Conservation (phyloP, 37 sponge, comb jelly and placozoan genomes). For the Crambe crambe region DNA sequence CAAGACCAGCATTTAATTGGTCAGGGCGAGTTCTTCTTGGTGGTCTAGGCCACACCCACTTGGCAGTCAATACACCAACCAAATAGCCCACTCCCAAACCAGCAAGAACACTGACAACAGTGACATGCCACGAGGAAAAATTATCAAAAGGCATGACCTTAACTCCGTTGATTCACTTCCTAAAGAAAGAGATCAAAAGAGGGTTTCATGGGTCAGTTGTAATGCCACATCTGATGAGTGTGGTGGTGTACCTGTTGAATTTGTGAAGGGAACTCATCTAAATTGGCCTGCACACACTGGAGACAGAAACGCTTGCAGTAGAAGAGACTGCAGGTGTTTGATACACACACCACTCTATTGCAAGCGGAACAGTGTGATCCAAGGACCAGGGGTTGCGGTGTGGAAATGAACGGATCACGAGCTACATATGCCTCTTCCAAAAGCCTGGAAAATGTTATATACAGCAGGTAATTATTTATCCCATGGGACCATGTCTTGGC, state of each 20-base stretch:
- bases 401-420: conserved; percentile 67
- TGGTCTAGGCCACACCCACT: conserved; percentile 19
- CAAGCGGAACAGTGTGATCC: conserved; percentile 70
- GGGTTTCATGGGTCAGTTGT: too few species aligned
- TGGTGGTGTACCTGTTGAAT: conserved; percentile 59
- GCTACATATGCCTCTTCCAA: conserved; percentile 72
- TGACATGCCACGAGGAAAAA: conserved; percentile 13
- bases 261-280: conserved; percentile 71
- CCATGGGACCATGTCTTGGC: neutral
- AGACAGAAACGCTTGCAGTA: conserved; percentile 80
- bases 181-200: neutral
- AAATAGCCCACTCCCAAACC: conserved; percentile 52
- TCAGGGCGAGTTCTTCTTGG: too few species aligned
- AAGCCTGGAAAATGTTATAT: conserved; percentile 32
- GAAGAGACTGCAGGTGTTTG: conserved; percentile 70
- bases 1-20: neutral
- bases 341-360: conserved; percentile 61
- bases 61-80: conserved; percentile 16
- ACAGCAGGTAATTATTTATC: too few species aligned
- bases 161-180: conserved; percentile 2
- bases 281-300: conserved; percentile 49
- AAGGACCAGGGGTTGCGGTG: conserved; percentile 57
- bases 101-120: conserved; percentile 25
- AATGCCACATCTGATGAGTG: too few species aligned
- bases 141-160: too few species aligned